A percentile compares a stretch with the other conserved stretches of the same genome.
Conservation (phyloP, 1,140 invertebrate genomes). For the Whitmania pigra region DNA sequence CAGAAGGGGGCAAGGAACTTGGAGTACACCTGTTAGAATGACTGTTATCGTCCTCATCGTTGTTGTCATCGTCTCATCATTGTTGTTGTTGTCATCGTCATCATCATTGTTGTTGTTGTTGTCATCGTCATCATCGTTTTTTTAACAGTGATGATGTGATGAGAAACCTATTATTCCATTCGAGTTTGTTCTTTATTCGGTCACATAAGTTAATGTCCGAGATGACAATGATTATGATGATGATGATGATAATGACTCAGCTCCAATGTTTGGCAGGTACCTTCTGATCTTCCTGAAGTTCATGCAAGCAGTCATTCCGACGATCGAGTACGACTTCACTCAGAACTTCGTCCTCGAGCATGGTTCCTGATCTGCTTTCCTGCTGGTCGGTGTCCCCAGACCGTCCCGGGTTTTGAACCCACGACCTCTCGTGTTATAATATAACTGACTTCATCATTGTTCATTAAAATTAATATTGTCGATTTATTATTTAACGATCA, state of each 20-base stretch:
- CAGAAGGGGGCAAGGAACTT: conserved; percentile 83
- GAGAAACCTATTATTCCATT: neutral
- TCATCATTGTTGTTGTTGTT: no score
- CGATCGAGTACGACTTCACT: conserved; percentile 98
- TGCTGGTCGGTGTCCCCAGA: no score
- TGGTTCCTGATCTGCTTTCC: conserved; percentile 44
- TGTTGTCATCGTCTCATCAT: no score
- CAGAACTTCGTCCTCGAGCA: conserved; percentile 63
- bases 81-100: no score
- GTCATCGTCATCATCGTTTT: no score
- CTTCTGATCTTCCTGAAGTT: conserved; percentile 99
- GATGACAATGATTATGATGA: neutral
- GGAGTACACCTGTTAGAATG: conserved; percentile 63
- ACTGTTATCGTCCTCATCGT: conserved; percentile 25
- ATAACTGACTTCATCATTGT: no score
- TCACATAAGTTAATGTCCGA: no score
- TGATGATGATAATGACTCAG: neutral
- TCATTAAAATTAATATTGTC: no score
- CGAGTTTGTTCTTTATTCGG: neutral
- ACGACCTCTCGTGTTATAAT: no score
- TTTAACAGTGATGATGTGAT: no score
- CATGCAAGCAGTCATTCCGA: conserved; percentile 91
- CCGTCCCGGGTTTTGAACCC: no score
- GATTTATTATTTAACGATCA: no score
- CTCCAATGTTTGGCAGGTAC: conserved; percentile 55